These are phyloP conservation scores for Clarias platycephalus DNA, from an alignment of 2,797 vertebrate species.

Conservation along the genomic window DNA sequence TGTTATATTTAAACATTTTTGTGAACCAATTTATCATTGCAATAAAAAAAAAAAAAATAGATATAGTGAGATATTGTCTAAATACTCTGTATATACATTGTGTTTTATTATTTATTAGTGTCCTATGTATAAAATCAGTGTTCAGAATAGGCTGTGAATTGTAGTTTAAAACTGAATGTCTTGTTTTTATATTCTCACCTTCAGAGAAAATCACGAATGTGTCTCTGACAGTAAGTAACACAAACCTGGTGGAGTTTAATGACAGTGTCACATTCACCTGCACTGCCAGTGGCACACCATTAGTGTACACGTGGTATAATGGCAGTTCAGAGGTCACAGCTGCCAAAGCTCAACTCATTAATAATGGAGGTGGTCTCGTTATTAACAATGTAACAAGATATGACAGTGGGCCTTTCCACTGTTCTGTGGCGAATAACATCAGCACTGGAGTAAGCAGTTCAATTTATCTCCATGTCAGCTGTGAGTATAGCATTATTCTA, in stretches of 20 bases:
- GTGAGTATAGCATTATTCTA: conserved; percentile 64
- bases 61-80: background rate
- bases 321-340: conserved; percentile 50
- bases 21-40: background rate
- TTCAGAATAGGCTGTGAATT: background rate
- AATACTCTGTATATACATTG: background rate
- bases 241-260: conserved; percentile 69
- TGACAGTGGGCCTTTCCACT: conserved; percentile 64
- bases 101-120: background rate
- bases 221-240: conserved; percentile 49
- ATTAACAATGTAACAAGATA: conserved; percentile 62
- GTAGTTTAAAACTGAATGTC: background rate
- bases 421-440: conserved; percentile 67
- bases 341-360: conserved; percentile 48
- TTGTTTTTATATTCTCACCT: conserved; percentile 23
- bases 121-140: background rate
- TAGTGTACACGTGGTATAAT: conserved; percentile 64
- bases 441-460: conserved; percentile 53
- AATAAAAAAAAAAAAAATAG: background rate
- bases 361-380: conserved; percentile 54
- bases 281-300: conserved; percentile 59
- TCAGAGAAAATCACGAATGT: conserved; percentile 67
- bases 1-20: background rate
- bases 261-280: conserved; percentile 67
- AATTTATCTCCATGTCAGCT: conserved; percentile 66